phyloP scores from a whole-genome alignment of 2,113 vertebrate species.

The Eulemur rufifrons region DNA sequence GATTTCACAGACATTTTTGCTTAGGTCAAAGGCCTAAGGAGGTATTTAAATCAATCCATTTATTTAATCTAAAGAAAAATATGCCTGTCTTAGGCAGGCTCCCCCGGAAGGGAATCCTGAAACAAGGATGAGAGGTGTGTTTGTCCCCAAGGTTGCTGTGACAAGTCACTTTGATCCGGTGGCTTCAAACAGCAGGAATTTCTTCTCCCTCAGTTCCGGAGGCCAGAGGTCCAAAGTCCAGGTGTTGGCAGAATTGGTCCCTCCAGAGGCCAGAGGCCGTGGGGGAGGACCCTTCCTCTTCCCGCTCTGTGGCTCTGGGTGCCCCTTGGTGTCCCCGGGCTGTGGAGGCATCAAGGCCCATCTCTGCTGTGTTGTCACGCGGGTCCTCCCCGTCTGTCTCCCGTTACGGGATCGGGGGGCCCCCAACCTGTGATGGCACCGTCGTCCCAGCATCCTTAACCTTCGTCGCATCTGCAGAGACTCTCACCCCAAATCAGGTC shows the following conservation, averaged over 20 bases:
- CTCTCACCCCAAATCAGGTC: no score
- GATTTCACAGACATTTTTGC: not conserved
- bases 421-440: not conserved
- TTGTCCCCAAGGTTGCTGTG: not conserved
- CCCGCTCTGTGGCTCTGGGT: not conserved
- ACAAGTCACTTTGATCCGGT: not conserved
- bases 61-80: not conserved
- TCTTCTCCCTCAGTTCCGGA: not conserved
- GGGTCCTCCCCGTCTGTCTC: not conserved
- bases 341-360: fast-evolving
- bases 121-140: not conserved
- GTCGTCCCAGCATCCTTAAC: not conserved
- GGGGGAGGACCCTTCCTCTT: not conserved
- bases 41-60: no score
- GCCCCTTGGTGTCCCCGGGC: not conserved
- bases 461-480: not conserved
- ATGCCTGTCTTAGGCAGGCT: no score
- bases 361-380: not conserved
- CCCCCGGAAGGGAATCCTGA: not conserved
- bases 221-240: not conserved
- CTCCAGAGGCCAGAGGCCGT: fast-evolving
- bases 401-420: fast-evolving
- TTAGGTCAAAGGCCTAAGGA: not conserved
- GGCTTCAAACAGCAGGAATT: not conserved
- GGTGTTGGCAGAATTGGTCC: fast-evolving